These are phyloP conservation scores for Cylloceria caligata DNA, from an alignment of 2,888 invertebrate genomes.

Conservation along the genomic window DNA sequence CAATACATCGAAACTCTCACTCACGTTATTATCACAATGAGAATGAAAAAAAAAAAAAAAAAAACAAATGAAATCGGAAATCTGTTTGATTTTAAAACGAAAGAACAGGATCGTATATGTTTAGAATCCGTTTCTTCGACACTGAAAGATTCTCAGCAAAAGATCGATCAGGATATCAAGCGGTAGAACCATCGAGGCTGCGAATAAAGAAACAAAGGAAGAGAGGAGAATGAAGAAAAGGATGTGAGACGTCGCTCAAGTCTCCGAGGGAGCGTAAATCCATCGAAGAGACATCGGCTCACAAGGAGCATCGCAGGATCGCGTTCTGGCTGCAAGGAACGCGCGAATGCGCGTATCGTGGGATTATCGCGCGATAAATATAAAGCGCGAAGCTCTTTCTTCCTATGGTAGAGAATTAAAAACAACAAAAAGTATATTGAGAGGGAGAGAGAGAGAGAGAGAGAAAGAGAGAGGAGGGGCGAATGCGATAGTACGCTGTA, in stretches of 20 bases:
- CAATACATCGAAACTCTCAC: not conserved
- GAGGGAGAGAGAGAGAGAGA: slow-evolving; percentile 52
- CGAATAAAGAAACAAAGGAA: slow-evolving; percentile 17
- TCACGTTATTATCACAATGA: not conserved
- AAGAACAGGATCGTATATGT: not conserved
- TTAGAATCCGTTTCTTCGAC: not conserved
- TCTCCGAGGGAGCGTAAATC: slow-evolving; percentile 61
- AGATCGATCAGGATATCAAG: slow-evolving; percentile 54
- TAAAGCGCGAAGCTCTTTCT: slow-evolving; percentile 46
- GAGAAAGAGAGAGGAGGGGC: slow-evolving; percentile 51
- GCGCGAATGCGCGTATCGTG: slow-evolving; percentile 64
- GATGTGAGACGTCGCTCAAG: slow-evolving; percentile 54
- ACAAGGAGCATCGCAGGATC: slow-evolving; percentile 32
- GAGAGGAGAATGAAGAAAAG: slow-evolving; percentile 37
- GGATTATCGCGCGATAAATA: slow-evolving; percentile 73
- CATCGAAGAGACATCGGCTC: slow-evolving; percentile 55
- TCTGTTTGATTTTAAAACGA: not conserved
- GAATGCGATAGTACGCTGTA: slow-evolving; percentile 52
- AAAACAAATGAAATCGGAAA: no score
- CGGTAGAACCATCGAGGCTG: slow-evolving; percentile 29
- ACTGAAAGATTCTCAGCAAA: slow-evolving; percentile 39
- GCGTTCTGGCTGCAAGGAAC: slow-evolving; percentile 50
- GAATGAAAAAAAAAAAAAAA: not conserved
- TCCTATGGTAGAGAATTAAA: slow-evolving; percentile 41
- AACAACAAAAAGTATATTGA: slow-evolving; percentile 20